phyloP scores from a whole-genome alignment of 2,888 invertebrate genomes.

The Drosophila setosimentum region DNA sequence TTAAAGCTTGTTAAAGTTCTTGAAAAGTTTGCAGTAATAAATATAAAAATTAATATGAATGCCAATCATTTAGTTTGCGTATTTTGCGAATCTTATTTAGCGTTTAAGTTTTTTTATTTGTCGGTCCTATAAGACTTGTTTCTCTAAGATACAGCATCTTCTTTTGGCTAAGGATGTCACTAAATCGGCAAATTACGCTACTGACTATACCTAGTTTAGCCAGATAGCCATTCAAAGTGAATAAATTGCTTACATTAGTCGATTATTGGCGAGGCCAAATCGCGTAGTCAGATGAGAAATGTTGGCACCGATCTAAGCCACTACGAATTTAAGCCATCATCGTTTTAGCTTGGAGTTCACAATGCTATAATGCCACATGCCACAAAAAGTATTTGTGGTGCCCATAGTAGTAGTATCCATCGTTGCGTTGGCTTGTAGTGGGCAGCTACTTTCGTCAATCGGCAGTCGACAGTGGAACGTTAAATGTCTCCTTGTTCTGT shows the following conservation, averaged over 20 bases:
- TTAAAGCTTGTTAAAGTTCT: not conserved
- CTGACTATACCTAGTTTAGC: not conserved
- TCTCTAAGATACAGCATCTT: not conserved
- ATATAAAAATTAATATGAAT: not conserved
- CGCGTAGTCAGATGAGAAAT: not conserved
- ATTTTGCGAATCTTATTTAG: not conserved
- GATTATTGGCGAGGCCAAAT: not conserved
- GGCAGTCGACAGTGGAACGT: slow-evolving; percentile 24
- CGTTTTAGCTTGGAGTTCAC: not conserved
- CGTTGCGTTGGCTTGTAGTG: slow-evolving; percentile 48
- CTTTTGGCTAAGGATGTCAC: not conserved
- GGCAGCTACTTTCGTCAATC: slow-evolving; percentile 34
- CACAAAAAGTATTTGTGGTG: not conserved
- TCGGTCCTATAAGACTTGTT: not conserved
- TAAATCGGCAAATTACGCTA: not conserved
- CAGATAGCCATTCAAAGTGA: not conserved
- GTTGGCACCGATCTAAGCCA: not conserved
- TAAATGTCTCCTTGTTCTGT: slow-evolving; percentile 13
- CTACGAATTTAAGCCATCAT: not conserved
- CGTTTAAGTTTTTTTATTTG: too few relatives aligned
- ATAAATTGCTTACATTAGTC: not conserved
- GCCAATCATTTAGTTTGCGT: not conserved
- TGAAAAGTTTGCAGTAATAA: not conserved
- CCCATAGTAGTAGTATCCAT: slow-evolving; percentile 16
- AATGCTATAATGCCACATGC: not conserved